These are phyloP conservation scores for Trissolcus brochymenae DNA, from an alignment of 2,888 invertebrate species.

Conservation along the genomic window DNA sequence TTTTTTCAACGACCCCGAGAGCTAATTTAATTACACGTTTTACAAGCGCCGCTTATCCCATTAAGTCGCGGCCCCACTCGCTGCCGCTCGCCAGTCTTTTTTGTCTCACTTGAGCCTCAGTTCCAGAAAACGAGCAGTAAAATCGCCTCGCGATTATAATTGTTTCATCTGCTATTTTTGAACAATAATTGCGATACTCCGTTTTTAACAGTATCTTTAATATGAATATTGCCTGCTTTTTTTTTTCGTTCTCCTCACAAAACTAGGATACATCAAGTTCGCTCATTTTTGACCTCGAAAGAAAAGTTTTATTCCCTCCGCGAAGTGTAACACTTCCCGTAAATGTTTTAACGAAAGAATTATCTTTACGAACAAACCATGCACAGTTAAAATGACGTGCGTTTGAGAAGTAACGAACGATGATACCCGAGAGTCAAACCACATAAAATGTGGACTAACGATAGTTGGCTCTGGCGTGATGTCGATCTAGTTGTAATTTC, in stretches of 20 bases:
- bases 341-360: conserved; percentile 1
- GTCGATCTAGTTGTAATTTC: conserved; percentile 29
- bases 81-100: no score
- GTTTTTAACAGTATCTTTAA: no score
- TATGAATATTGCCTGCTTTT: no score
- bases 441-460: conserved; percentile 17
- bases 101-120: background rate
- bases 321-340: background rate
- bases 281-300: no score
- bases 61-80: background rate
- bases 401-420: conserved; percentile 30
- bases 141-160: conserved; percentile 3
- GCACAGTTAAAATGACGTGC: conserved; percentile 25
- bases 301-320: no score
- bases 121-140: no score
- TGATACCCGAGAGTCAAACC: conserved; percentile 31
- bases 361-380: conserved; percentile 1
- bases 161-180: background rate
- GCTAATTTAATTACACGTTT: conserved; percentile 24
- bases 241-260: no score
- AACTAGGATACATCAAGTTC: no score
- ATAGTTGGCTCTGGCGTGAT: conserved; percentile 15
- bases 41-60: no score
- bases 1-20: conserved; percentile 25
- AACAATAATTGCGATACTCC: background rate